Conservation (phyloP, 1,140 invertebrate genomes). For the Cydia pomonella region DNA sequence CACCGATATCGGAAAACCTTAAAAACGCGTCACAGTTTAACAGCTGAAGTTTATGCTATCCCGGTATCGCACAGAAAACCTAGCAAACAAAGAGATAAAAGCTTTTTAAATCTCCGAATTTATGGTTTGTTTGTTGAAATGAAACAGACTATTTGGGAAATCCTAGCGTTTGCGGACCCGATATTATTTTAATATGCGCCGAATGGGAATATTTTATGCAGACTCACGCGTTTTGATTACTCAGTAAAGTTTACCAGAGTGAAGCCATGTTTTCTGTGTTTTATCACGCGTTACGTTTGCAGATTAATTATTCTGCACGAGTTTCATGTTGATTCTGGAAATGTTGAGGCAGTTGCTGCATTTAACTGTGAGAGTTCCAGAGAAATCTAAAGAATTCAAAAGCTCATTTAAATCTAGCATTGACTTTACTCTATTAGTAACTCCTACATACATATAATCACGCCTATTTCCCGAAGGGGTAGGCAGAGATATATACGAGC, state of each 20-base stretch:
- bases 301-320: neutral
- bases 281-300: slow-evolving; percentile 11
- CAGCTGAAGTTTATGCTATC: slow-evolving; percentile 45
- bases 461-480: too few species aligned
- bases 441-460: too few species aligned
- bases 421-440: too few species aligned
- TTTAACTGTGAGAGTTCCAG: too few species aligned
- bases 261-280: slow-evolving; percentile 29
- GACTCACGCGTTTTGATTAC: slow-evolving; percentile 46
- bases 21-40: slow-evolving; percentile 6
- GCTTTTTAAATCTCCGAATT: slow-evolving; percentile 74
- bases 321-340: too few species aligned
- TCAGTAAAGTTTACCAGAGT: slow-evolving; percentile 33
- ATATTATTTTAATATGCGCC: slow-evolving; percentile 64
- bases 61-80: slow-evolving; percentile 53
- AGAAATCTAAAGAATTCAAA: too few species aligned
- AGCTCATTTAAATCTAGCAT: too few species aligned
- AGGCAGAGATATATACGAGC: too few species aligned
- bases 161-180: slow-evolving; percentile 47
- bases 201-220: slow-evolving; percentile 53
- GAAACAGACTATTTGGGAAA: slow-evolving; percentile 56
- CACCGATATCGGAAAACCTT: neutral
- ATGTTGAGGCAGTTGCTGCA: too few species aligned
- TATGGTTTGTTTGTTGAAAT: slow-evolving; percentile 70
- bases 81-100: slow-evolving; percentile 72